These are phyloP conservation scores for Synchiropus splendidus DNA, from an alignment of 2,113 vertebrate genomes.

Conservation along the genomic window DNA sequence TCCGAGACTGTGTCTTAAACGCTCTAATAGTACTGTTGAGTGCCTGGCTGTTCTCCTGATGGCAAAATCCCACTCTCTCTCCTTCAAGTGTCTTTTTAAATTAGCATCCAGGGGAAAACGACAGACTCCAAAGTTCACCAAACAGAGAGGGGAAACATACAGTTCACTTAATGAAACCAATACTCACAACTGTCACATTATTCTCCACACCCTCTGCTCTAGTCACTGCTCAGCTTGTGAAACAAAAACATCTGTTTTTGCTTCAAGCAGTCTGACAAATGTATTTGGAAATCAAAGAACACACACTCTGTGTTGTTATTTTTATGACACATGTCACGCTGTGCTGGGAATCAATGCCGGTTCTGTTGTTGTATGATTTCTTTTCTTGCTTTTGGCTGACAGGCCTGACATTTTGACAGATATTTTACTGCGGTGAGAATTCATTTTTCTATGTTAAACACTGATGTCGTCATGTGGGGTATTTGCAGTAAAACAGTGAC, in stretches of 20 bases:
- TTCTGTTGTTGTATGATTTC: constrained; percentile 9
- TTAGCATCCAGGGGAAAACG: constrained; percentile 35
- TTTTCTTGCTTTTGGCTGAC: constrained; percentile 10
- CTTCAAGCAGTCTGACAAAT: constrained; percentile 13
- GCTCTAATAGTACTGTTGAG: constrained; percentile 47
- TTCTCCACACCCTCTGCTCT: constrained; percentile 8
- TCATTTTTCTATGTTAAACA: too few species aligned
- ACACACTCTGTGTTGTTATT: constrained; percentile 28
- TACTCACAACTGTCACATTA: constrained; percentile 5
- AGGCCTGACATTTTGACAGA: too few species aligned
- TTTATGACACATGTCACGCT: constrained; percentile 24
- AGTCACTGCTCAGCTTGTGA: constrained; percentile 6
- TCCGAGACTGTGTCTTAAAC: constrained; percentile 38
- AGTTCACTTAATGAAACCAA: constrained; percentile 30
- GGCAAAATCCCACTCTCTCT: constrained; percentile 37
- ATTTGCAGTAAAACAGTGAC: too few species aligned
- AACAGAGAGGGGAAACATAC: constrained; percentile 18
- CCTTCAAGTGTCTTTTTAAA: constrained; percentile 47
- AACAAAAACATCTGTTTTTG: constrained; percentile 15
- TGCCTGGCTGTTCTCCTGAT: constrained; percentile 34
- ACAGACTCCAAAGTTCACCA: constrained; percentile 9
- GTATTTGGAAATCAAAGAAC: constrained; percentile 32
- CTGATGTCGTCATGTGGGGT: too few species aligned
- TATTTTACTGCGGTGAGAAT: too few species aligned
- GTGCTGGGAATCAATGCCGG: constrained; percentile 16